Evolutionary conservation across 37 sponge, comb jelly and placozoan species (phyloP).

Genomic region (Spongia lamella): DNA sequence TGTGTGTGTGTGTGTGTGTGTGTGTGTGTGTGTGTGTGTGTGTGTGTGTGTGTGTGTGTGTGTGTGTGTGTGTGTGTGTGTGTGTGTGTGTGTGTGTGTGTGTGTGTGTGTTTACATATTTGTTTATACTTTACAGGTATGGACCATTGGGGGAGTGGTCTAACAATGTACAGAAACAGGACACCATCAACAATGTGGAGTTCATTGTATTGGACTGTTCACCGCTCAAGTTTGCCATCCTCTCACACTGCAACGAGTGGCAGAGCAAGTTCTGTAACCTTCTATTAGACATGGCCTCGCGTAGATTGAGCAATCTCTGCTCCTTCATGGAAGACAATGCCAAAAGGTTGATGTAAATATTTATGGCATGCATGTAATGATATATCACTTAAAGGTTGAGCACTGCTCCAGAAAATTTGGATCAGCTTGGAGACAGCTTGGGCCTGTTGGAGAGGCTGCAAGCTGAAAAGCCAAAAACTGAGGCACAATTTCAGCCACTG

Average conservation of each 20-base stretch:
- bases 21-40: no score
- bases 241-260: constrained; percentile 93
- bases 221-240: constrained; percentile 86
- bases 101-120: neutral
- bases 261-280: constrained; percentile 85
- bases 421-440: constrained; percentile 85
- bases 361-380: neutral
- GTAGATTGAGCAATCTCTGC: constrained; percentile 63
- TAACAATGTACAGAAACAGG: constrained; percentile 89
- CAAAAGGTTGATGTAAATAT: constrained; percentile 39
- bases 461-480: constrained; percentile 62
- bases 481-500: constrained; percentile 88
- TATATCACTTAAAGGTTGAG: constrained; percentile 56
- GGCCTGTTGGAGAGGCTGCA: constrained; percentile 82
- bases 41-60: neutral
- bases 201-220: constrained; percentile 96
- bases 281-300: constrained; percentile 87
- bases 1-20: neutral
- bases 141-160: constrained; percentile 71
- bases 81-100: neutral
- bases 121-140: constrained; percentile 39
- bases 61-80: no score
- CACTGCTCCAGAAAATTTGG: constrained; percentile 78
- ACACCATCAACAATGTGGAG: constrained; percentile 88
- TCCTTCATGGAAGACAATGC: constrained; percentile 66